phyloP scores from a whole-genome alignment of 2,797 vertebrate genomes.

The Huso huso region DNA sequence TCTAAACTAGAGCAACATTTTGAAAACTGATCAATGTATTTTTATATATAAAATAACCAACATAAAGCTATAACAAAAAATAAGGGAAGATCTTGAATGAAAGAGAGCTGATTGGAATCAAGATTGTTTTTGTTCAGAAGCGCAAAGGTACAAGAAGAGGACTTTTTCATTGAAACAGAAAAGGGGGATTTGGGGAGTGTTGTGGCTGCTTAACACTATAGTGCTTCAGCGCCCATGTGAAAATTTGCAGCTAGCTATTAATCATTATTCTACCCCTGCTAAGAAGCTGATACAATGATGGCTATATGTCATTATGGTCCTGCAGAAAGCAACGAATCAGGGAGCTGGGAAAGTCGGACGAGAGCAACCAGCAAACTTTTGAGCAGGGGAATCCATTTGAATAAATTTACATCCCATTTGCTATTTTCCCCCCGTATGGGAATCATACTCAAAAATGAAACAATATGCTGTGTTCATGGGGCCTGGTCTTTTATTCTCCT shows the following conservation, averaged over 20 bases:
- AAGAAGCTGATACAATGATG: constrained; percentile 70
- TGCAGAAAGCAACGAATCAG: constrained; percentile 65
- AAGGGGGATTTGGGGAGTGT: constrained; percentile 62
- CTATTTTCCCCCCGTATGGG: constrained; percentile 62
- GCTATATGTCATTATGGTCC: constrained; percentile 66
- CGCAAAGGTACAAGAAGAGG: constrained; percentile 57
- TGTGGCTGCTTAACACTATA: constrained; percentile 54
- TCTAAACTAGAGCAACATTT: constrained; percentile 30
- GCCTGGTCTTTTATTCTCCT: constrained; percentile 71
- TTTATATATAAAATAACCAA: constrained; percentile 43
- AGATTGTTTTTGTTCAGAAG: constrained; percentile 63
- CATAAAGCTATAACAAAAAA: constrained; percentile 63
- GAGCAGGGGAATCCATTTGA: constrained; percentile 70
- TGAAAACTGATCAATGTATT: constrained; percentile 36
- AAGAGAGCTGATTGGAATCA: constrained; percentile 65
- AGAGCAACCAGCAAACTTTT: constrained; percentile 59
- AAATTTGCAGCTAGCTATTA: constrained; percentile 66
- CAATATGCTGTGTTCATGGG: constrained; percentile 66
- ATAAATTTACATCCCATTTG: constrained; percentile 79
- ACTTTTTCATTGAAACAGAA: constrained; percentile 60
- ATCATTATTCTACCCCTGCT: constrained; percentile 64
- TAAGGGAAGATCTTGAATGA: constrained; percentile 50
- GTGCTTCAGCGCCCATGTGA: constrained; percentile 60
- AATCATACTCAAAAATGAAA: constrained; percentile 80
- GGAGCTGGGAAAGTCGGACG: constrained; percentile 64